phyloP scores from a whole-genome alignment of 2,113 vertebrate species.

The Megalops atlanticus region DNA sequence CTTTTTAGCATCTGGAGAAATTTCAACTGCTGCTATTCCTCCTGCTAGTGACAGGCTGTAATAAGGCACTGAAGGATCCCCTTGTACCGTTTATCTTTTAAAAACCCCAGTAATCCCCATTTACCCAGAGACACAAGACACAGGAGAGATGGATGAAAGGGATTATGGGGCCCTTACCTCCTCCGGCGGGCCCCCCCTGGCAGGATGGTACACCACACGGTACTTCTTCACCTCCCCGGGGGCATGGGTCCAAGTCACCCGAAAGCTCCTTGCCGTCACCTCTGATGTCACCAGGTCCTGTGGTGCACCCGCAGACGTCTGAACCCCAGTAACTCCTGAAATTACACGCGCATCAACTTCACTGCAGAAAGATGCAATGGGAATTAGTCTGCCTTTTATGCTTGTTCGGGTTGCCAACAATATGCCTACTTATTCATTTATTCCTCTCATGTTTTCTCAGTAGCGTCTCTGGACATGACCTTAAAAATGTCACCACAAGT shows the following conservation, averaged over 20 bases:
- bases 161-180: slow-evolving; percentile 72
- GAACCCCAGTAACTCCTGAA: slow-evolving; percentile 62
- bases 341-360: background rate
- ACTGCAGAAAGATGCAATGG: background rate
- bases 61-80: background rate
- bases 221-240: slow-evolving; percentile 90
- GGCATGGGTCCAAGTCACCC: slow-evolving; percentile 84
- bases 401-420: background rate
- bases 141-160: background rate
- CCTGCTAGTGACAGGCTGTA: background rate
- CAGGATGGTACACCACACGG: slow-evolving; percentile 90
- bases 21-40: background rate
- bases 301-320: slow-evolving; percentile 65
- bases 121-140: background rate
- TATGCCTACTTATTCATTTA: background rate
- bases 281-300: slow-evolving; percentile 83
- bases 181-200: slow-evolving; percentile 86
- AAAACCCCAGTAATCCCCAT: background rate
- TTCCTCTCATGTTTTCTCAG: background rate
- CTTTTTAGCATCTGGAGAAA: background rate
- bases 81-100: background rate
- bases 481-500: background rate
- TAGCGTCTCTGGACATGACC: background rate
- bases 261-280: slow-evolving; percentile 88
- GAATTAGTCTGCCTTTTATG: background rate